Percentiles rank a stretch among this genome's conserved stretches.
Evolutionary conservation across 1,140 invertebrate genomes (phyloP).

Genomic region (Drosophila nigrodunni): DNA sequence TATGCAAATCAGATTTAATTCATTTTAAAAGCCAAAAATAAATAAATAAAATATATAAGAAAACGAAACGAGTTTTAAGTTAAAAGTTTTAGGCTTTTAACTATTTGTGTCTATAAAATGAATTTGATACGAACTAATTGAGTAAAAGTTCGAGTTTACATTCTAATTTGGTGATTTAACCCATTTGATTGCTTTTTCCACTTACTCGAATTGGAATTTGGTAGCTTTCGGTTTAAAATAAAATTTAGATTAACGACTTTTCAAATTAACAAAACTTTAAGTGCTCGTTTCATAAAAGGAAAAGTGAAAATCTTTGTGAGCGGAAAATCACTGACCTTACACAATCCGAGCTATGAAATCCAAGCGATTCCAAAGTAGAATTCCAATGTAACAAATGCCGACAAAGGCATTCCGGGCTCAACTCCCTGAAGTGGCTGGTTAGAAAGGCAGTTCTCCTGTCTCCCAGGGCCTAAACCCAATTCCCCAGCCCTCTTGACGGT

Average conservation of each 20-base stretch:
- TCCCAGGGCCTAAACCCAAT: conserved; percentile 15
- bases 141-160: background rate
- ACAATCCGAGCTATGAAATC: conserved; percentile 7
- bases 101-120: background rate
- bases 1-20: conserved; percentile 72
- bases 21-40: conserved; percentile 52
- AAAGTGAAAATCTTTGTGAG: conserved; percentile 31
- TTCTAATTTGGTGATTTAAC: too few species aligned
- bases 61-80: conserved; percentile 55
- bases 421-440: conserved; percentile 22
- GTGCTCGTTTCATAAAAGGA: background rate
- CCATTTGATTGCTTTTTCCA: background rate
- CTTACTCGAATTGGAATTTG: background rate
- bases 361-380: conserved; percentile 22
- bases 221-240: background rate
- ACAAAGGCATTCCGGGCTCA: conserved; percentile 30
- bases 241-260: background rate
- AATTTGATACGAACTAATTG: background rate
- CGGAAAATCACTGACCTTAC: conserved; percentile 35
- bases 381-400: conserved; percentile 25
- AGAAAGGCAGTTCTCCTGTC: conserved; percentile 11
- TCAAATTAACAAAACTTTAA: background rate
- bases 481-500: conserved; percentile 6
- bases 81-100: conserved; percentile 9
- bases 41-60: conserved; percentile 30